Evolutionary conservation across 2,797 vertebrate genomes (phyloP).

Genomic region (Urophycis tenuis): DNA sequence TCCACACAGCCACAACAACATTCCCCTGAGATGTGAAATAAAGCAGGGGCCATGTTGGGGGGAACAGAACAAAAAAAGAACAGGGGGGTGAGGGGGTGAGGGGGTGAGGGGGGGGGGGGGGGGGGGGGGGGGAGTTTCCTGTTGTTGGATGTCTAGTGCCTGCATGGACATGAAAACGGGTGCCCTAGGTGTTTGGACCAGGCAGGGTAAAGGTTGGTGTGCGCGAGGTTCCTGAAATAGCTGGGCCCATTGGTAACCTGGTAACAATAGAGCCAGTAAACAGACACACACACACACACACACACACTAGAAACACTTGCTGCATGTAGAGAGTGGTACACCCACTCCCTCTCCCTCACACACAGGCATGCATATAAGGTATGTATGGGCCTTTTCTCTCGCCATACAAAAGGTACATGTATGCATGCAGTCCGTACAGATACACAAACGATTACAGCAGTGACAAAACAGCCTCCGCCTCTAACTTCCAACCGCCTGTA

Average conservation of each 20-base stretch:
- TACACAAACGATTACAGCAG: too few relatives aligned
- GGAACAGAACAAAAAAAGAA: not conserved
- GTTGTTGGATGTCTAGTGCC: too few relatives aligned
- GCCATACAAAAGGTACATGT: not conserved
- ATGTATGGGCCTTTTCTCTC: too few relatives aligned
- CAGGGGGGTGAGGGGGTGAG: too few relatives aligned
- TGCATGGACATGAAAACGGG: constrained; percentile 3
- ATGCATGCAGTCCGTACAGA: not conserved
- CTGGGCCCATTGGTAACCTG: not conserved
- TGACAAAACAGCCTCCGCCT: too few relatives aligned
- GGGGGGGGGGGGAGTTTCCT: too few relatives aligned
- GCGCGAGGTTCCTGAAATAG: constrained; percentile 16
- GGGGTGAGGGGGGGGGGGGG: too few relatives aligned
- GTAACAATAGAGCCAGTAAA: constrained; percentile 14
- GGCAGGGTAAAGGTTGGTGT: constrained; percentile 4
- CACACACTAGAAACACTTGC: not conserved
- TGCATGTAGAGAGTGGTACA: not conserved
- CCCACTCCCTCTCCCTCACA: not conserved
- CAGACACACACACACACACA: not conserved
- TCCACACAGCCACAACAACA: constrained; percentile 9
- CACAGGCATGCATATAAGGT: not conserved
- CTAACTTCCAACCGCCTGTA: too few relatives aligned
- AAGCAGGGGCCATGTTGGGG: not conserved
- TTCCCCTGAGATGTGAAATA: not conserved
- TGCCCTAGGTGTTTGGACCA: not conserved